Evolutionary conservation across 1,140 invertebrate genomes (phyloP).

Genomic region (Drosophila biarmipes): DNA sequence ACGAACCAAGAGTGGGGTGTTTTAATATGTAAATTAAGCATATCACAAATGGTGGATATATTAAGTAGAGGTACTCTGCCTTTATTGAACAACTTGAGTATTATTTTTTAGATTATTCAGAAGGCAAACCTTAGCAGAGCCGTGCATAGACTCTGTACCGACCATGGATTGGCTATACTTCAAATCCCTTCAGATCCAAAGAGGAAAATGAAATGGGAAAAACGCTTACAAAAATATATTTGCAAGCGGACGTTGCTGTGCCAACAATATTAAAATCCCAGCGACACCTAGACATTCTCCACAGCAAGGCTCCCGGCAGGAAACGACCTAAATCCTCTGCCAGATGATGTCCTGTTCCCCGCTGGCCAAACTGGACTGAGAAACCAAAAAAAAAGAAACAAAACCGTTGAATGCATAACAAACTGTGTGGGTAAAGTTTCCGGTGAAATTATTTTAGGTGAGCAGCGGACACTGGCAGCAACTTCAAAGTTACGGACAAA

Average conservation of each 20-base stretch:
- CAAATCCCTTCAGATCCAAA: slow-evolving; percentile 1
- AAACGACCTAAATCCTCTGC: slow-evolving; percentile 26
- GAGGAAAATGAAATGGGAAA: background rate
- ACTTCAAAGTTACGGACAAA: slow-evolving; percentile 66
- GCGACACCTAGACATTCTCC: slow-evolving; percentile 35
- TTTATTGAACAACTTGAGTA: background rate
- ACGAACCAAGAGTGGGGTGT: background rate
- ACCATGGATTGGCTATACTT: background rate
- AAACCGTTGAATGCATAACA: slow-evolving; percentile 53
- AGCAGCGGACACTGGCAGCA: slow-evolving; percentile 50
- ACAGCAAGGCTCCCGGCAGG: slow-evolving; percentile 7
- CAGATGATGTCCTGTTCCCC: slow-evolving; percentile 31
- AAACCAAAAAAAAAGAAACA: background rate
- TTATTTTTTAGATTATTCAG: background rate
- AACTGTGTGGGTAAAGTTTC: slow-evolving; percentile 69
- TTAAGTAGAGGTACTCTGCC: background rate
- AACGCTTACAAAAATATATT: slow-evolving; percentile 11
- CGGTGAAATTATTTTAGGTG: slow-evolving; percentile 66
- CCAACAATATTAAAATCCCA: slow-evolving; percentile 44
- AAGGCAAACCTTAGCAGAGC: too few species aligned
- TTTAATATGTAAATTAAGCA: background rate
- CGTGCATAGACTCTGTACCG: too few species aligned
- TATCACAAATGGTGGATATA: background rate
- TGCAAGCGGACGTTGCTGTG: slow-evolving; percentile 12
- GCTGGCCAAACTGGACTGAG: slow-evolving; percentile 1